Percentiles rank a stretch among this genome's conserved stretches.
Evolutionary conservation across 2,113 vertebrate species (phyloP).

Genomic region (Struthidea cinerea): DNA sequence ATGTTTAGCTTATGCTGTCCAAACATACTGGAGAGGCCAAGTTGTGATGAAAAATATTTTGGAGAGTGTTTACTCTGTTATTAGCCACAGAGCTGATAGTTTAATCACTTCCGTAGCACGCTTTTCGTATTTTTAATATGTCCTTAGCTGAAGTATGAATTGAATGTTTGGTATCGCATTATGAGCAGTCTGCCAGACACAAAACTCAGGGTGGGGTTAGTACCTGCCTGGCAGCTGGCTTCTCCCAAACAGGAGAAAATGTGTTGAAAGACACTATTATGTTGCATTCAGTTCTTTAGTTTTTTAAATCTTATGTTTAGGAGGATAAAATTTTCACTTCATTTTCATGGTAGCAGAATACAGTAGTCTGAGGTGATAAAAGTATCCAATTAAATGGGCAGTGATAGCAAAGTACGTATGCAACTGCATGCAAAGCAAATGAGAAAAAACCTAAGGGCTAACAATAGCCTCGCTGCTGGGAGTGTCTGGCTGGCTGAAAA

Average conservation of each 20-base stretch:
- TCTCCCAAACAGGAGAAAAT: background rate
- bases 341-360: background rate
- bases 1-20: background rate
- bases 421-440: background rate
- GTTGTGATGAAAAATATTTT: background rate
- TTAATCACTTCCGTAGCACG: background rate
- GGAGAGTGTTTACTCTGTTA: background rate
- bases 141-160: background rate
- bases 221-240: background rate
- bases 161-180: background rate
- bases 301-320: background rate
- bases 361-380: background rate
- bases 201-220: background rate
- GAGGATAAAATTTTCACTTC: background rate
- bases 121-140: background rate
- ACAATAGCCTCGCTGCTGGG: background rate
- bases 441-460: background rate
- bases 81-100: accelerated
- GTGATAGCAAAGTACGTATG: background rate
- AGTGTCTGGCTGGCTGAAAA: background rate
- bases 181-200: background rate
- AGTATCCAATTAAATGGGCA: background rate
- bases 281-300: background rate
- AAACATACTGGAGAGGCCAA: background rate
- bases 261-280: background rate